Evolutionary conservation across 2,797 vertebrate genomes (phyloP), one percentile per base, ranked within the genome.

Genomic region (Siniperca scherzeri): DNA sequence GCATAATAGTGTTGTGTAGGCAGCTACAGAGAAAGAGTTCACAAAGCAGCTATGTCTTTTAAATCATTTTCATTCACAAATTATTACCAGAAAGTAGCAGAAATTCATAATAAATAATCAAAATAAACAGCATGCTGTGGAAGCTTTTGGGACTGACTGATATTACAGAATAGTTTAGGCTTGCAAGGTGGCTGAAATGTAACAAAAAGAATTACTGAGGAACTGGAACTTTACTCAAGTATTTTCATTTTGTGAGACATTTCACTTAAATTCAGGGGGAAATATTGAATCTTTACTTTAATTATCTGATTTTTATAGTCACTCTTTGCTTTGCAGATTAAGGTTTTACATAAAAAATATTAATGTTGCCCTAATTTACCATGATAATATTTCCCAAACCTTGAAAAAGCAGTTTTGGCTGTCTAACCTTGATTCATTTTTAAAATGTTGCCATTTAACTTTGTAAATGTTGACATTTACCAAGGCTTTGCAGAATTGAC

Each of bases 41-140:
- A 64, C 42, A 17, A 7, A 57, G 55, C 44, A 78, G 56, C 64
- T 46, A 44, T 36, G 1, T 69, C 38, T 59, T 74, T 52, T n/a
- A 44, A 74, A 81, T 69, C 0, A n/a, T 70, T 75, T 83, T 33
- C 22, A 55, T 60, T 79, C 48, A 55, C 10, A 56, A 46, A 52
- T 62, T 59, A 72, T 86, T 74, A 64, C 65, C 11, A 46, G 25
- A 4, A 30, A 19, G 38, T 22, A 27, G 30, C 25, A 38, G 55
- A 9, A 46, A 38, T 53, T 77, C 74, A 40, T 65, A 68, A 19
- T 9, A 48, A 33, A 40, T 50, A 30, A 30, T 30, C 30, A 30
- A 30, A 30, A 30, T 68, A 60, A 55, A 42, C 14, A 36, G 30
- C 38, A 25, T 69, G 55, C 38, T 67, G 53, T 46, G 11, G 19